Conservation (phyloP, 2,113 vertebrate species). For the Diglossa brunneiventris region DNA sequence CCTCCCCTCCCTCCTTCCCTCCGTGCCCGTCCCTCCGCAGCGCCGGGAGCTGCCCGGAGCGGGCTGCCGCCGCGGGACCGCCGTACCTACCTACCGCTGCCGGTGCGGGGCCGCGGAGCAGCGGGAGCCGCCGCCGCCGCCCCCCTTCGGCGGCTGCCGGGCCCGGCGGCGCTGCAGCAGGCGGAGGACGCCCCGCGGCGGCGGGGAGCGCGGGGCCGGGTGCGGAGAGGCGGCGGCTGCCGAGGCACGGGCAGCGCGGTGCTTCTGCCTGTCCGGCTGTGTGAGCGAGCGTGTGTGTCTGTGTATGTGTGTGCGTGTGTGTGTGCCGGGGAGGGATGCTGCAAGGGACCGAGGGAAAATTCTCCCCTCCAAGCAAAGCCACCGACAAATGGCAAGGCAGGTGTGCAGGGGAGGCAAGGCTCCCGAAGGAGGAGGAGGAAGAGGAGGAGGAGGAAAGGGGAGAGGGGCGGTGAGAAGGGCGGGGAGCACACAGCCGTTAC, state of each 20-base stretch:
- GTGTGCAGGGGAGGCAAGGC: constrained; percentile 11
- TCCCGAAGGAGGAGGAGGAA: neutral
- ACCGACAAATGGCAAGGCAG: constrained; percentile 43
- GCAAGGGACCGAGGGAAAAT: constrained; percentile 73
- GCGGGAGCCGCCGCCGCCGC: constrained; percentile 7
- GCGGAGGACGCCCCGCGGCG: constrained; percentile 72
- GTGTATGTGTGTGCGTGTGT: neutral
- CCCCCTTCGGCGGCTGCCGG: neutral
- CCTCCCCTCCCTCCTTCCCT: neutral
- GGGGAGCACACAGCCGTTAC: neutral
- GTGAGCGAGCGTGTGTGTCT: neutral
- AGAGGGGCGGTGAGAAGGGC: constrained; percentile 2
- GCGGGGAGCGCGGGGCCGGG: neutral
- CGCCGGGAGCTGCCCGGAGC: neutral
- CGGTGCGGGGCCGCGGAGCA: neutral
- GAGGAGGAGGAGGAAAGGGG: neutral
- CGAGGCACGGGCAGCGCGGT: constrained; percentile 14
- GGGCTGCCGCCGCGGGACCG: neutral
- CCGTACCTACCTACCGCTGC: neutral
- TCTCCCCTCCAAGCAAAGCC: constrained; percentile 39
- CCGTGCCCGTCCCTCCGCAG: neutral
- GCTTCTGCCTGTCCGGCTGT: neutral
- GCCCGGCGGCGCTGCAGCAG: constrained; percentile 36
- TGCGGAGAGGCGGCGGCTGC: constrained; percentile 37
- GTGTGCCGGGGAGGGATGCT: constrained; percentile 37